These are phyloP conservation scores for Popillia japonica DNA, from an alignment of 1,140 invertebrate species.

Conservation along the genomic window DNA sequence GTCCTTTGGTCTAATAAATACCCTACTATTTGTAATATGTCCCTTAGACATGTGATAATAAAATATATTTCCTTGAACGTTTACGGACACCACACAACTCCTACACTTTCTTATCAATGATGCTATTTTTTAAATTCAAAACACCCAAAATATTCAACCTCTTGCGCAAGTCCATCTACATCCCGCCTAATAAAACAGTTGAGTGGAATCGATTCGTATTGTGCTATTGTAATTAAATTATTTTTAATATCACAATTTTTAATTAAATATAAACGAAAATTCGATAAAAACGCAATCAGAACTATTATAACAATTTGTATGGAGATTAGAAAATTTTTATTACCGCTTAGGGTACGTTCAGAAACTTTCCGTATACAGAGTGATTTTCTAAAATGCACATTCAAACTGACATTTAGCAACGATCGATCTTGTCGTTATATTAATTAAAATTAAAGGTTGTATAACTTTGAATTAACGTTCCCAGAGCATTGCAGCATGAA, in stretches of 20 bases:
- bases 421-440: no score
- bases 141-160: conserved; percentile 28
- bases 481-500: neutral
- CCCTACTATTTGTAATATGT: neutral
- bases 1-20: neutral
- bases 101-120: conserved; percentile 34
- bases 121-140: conserved; percentile 43
- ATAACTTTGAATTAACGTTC: no score
- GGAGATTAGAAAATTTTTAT: no score
- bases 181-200: conserved; percentile 42
- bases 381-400: no score
- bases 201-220: conserved; percentile 41
- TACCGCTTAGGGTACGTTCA: neutral
- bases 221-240: neutral
- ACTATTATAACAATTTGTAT: no score
- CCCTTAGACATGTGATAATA: neutral
- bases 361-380: neutral
- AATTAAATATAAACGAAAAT: no score
- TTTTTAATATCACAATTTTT: neutral
- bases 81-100: neutral
- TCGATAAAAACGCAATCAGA: no score
- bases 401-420: no score
- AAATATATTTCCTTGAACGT: neutral
- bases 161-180: conserved; percentile 42
- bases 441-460: no score